Conservation (phyloP, 2,113 vertebrate species). For the Girardinichthys multiradiatus region DNA sequence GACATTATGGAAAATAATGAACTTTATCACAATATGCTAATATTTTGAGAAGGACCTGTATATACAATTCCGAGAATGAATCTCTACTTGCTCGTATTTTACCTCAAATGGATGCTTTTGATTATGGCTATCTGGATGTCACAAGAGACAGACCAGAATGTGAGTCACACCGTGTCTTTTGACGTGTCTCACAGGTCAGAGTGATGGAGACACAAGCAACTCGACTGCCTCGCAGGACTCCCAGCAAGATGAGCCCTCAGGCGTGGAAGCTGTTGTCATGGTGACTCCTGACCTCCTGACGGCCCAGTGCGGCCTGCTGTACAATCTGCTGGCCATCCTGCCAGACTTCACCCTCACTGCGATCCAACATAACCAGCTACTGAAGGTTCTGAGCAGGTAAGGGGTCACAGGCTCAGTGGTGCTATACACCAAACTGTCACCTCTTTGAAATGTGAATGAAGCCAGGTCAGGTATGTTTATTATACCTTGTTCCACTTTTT, state of each 20-base stretch:
- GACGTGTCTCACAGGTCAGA: conserved; percentile 82
- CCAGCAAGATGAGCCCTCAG: conserved; percentile 55
- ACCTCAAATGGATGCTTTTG: conserved; percentile 20
- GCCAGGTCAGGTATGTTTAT: no score
- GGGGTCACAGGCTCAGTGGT: conserved; percentile 12
- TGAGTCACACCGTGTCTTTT: conserved; percentile 19
- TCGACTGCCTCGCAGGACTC: conserved; percentile 78
- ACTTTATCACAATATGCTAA: no score
- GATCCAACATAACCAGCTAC: conserved; percentile 80
- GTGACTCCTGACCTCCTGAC: conserved; percentile 90
- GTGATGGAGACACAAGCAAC: conserved; percentile 78
- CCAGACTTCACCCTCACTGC: conserved; percentile 85
- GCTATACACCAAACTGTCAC: neutral
- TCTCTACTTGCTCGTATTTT: conserved; percentile 9
- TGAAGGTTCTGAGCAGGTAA: conserved; percentile 87
- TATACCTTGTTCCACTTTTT: neutral
- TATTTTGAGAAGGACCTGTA: no score
- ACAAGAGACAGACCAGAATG: neutral
- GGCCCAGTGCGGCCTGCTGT: conserved; percentile 87
- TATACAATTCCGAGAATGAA: conserved; percentile 14
- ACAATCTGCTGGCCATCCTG: conserved; percentile 85
- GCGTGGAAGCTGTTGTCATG: conserved; percentile 73
- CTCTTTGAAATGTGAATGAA: neutral
- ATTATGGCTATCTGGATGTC: conserved; percentile 21
- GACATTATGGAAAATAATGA: no score